These are phyloP conservation scores for Daktulosphaira vitifoliae DNA, from an alignment of 1,140 invertebrate genomes.

Conservation along the genomic window DNA sequence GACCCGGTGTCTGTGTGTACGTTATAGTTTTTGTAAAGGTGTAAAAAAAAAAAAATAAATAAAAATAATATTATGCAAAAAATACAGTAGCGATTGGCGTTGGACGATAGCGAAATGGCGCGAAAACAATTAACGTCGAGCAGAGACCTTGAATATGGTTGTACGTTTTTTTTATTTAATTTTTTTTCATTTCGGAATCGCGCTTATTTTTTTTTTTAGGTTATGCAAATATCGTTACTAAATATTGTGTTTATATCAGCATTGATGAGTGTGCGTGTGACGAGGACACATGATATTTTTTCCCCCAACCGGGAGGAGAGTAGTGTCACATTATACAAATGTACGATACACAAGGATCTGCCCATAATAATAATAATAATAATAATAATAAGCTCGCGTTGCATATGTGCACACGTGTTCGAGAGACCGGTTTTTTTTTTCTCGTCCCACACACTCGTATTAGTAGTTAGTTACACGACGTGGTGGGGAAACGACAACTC, in stretches of 20 bases:
- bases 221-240: constrained; percentile 27
- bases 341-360: constrained; percentile 5
- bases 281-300: constrained; percentile 25
- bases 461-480: no score
- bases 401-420: constrained; percentile 32
- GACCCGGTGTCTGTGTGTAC: neutral
- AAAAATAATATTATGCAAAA: no score
- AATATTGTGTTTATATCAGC: constrained; percentile 22
- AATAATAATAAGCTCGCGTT: constrained; percentile 27
- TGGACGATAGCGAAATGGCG: constrained; percentile 18
- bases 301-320: constrained; percentile 7
- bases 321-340: neutral
- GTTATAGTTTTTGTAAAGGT: neutral
- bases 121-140: constrained; percentile 12
- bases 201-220: constrained; percentile 20
- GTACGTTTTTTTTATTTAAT: neutral
- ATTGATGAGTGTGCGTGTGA: neutral
- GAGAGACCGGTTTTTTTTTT: constrained; percentile 29
- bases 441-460: constrained; percentile 8
- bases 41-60: neutral
- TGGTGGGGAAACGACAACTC: no score
- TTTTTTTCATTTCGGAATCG: neutral
- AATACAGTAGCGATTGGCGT: neutral
- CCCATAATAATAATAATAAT: constrained; percentile 17
- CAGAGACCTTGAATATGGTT: constrained; percentile 20